Base-by-base conservation (phyloP, 2,113 vertebrate species). In the Rattus rattus region DNA sequence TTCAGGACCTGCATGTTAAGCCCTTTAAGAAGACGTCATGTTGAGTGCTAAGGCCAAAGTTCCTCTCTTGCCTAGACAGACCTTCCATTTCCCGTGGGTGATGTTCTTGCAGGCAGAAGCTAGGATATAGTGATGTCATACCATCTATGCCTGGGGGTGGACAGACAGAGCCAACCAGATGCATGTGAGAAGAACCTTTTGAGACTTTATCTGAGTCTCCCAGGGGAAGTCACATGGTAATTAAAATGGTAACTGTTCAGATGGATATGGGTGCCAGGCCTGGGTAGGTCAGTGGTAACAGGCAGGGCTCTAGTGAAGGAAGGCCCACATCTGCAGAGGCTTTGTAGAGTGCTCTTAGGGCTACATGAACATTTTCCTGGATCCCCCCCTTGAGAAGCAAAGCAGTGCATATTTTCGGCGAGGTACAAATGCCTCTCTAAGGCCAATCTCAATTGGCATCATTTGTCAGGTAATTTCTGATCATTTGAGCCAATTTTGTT, bases 81-180 rank as follows among this genome's bases (percentile, higher is more conserved):
- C 4, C 61, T 43, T 72, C 49, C 28, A 7, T 36, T 65, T 92
- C 73, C 73, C 14, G 26, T 0, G 65, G 49, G 49, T 14, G 7
- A 22, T 61, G 54, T 54, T 52, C 33, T 47, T 47, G 0, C 3
- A 59, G 61, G 67, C 17, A 72, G n/a, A 72, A 54, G 52, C 92
- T 36, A 47, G 73, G 52, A 20, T 63, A 81, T 6, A 19, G 49
- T 19, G 1, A 20, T 30, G 16, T 9, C 7, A 19, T 13, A 36
- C 30, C 26, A 33, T 16, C 52, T n/a, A 7, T 0, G 6, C 49
- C 22, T 1, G 61, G 43, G 17, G 0, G 2, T 0, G 10, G 54
- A 10, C 30, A 69, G 22, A 1, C 16, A 0, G 6, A 1, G 52
- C 43, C 26, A 61, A 26, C 19, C 11, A 10, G 61, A 16, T 61